Evolutionary conservation across 1,140 invertebrate genomes (phyloP), one percentile per base, ranked within the genome.

Genomic region (Microplitis demolitor): DNA sequence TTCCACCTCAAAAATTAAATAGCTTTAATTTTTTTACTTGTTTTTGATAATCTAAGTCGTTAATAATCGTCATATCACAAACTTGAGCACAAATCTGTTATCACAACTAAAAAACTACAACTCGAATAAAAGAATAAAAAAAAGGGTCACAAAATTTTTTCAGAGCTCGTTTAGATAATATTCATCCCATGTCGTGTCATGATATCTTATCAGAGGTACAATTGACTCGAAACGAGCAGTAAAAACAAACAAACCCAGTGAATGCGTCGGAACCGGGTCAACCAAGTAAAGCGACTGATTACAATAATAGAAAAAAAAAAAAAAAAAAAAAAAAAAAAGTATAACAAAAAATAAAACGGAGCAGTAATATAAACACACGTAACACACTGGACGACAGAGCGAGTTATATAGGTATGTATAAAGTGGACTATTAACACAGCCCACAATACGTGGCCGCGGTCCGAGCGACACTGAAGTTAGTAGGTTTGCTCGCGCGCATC

Each of bases 381-480:
- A 9, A 45, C 39, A 45, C 39, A 45, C 39, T 45, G 39, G 39
- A 45, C 39, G 6, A 51, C 64, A 50, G 66, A 31, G 53, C 9
- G 50, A 72, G 39, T 5, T 24, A 24, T 24, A 24, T 24, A 24
- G 34, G 24, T 51, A 24, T n/a, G 14, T 13, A 14, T 60, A 37
- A 33, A 70, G 24, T n/a, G 61, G 58, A 67, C 67, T n/a, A 71
- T 24, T 51, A 5, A 61, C 50, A 33, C 11, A 73, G 16, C 14
- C 66, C 62, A 83, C 80, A 80, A 73, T 69, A 78, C 79, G 79
- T 75, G 64, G 71, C 80, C 79, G 77, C 81, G 78, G 81, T 76
- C 80, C 80, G 78, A 87, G 82, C 85, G 79, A 86, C 77, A 87
- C 85, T 87, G 83, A 82, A 61, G 71, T 76, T 81, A 9, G 39